A percentile compares a stretch with the other conserved stretches of the same genome.
Evolutionary conservation across 2,797 vertebrate species (phyloP).

Genomic region (Ctenopoma multispine): DNA sequence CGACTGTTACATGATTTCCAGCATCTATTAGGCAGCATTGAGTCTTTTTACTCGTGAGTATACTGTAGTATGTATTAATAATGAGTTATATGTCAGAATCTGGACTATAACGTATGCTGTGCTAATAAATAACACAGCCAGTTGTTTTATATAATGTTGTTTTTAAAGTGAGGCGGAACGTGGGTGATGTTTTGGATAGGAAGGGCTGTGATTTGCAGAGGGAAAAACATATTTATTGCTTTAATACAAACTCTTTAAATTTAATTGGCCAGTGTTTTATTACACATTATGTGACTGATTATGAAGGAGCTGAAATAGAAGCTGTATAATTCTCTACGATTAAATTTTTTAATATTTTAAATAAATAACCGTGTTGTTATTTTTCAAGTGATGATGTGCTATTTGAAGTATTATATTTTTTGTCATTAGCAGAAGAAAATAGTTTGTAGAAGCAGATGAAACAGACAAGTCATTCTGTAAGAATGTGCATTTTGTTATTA

Average conservation of each 20-base stretch:
- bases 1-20: slow-evolving; percentile 30
- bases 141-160: slow-evolving; percentile 8
- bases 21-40: slow-evolving; percentile 30
- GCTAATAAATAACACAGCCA: slow-evolving; percentile 47
- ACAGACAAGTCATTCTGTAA: slow-evolving; percentile 80
- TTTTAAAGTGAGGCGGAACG: slow-evolving; percentile 26
- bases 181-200: slow-evolving; percentile 12
- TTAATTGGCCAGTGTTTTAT: slow-evolving; percentile 34
- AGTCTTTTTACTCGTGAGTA: slow-evolving; percentile 21
- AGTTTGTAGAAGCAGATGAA: slow-evolving; percentile 50
- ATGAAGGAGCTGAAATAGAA: slow-evolving; percentile 30
- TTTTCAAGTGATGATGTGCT: slow-evolving; percentile 51
- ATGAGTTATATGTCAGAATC: slow-evolving; percentile 17
- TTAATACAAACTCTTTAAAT: slow-evolving; percentile 49
- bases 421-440: slow-evolving; percentile 51
- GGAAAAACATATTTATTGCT: slow-evolving; percentile 70
- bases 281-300: slow-evolving; percentile 31
- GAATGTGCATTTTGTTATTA: slow-evolving; percentile 78
- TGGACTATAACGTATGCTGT: background rate
- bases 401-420: slow-evolving; percentile 60
- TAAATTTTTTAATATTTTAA: slow-evolving; percentile 63
- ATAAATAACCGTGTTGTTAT: slow-evolving; percentile 65
- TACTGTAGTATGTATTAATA: background rate
- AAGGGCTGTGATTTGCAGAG: slow-evolving; percentile 9
- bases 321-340: slow-evolving; percentile 65